Evolutionary conservation across 1,140 invertebrate genomes (phyloP), one percentile per base, ranked within the genome.

Genomic region (Leptestheria dahalacensis): DNA sequence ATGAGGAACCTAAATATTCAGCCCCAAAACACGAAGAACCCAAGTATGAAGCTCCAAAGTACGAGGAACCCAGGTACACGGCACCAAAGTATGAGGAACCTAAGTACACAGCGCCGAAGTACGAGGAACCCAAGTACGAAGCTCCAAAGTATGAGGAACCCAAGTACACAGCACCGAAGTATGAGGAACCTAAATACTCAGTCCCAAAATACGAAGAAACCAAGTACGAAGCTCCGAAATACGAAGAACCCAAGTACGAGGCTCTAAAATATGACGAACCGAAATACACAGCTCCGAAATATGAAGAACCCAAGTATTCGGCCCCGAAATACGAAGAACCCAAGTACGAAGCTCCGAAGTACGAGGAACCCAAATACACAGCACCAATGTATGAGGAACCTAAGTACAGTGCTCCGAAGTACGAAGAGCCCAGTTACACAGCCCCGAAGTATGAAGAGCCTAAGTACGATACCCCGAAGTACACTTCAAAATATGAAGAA

Each of bases 181-280:
- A 52, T 20, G 50, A 52, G 25, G 50, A 21, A 52, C 50, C 50
- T 20, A 52, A 52, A 26, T 3, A 21, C 50, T 11, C 12, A 20
- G 50, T 2, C 11, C 3, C 50, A 20, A 52, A 52, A 20, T 23
- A 21, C 2, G 21, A 52, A 15, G 50, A 11, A 11, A 11, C 21
- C 21, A 21, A 21, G 2, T 52, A 52, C 3, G 50, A 52, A 52
- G 11, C 25, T 3, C 47, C 57, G 21, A 24, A 24, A 1, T 57
- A 57, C 28, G 33, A 29, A n/a, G 55, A 60, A 59, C 20, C 46
- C 50, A 52, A 52, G 50, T 23, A 52, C 21, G 21, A 52, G 50
- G 15, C 11, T 11, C 25, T 15, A 12, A 26, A 52, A 52, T 21
- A 21, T 1, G 21, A 21, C 12, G 25, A 6, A 41, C 33, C 21